phyloP scores from a whole-genome alignment of 2,113 vertebrate species.

The Triplophysa rosa region DNA sequence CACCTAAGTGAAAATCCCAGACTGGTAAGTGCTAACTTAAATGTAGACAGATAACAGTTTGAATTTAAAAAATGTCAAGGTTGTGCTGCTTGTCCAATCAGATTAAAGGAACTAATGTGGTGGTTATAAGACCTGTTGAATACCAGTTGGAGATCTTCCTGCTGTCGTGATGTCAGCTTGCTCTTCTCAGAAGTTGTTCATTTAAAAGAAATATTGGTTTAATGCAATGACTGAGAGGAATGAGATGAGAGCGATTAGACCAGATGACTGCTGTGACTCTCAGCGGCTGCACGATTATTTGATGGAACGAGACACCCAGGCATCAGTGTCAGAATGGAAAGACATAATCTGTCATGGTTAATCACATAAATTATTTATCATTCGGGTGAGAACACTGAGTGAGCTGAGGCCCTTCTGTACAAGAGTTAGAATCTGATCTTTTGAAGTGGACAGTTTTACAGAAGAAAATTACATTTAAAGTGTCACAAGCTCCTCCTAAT shows the following conservation, averaged over 20 bases:
- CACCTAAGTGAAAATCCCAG: no score
- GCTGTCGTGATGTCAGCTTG: background rate
- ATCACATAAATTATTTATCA: constrained; percentile 41
- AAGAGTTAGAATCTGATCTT: background rate
- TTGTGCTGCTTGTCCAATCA: no score
- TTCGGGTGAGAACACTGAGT: constrained; percentile 5
- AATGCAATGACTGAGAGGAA: constrained; percentile 26
- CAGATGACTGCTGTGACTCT: constrained; percentile 24
- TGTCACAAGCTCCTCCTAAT: no score
- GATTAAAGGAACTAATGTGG: no score
- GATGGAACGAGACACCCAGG: constrained; percentile 30
- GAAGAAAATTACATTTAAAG: background rate
- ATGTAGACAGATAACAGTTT: no score
- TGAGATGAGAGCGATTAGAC: constrained; percentile 35
- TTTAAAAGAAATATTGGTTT: constrained; percentile 5
- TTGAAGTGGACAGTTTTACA: constrained; percentile 3
- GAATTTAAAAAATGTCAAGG: no score
- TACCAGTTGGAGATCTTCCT: background rate
- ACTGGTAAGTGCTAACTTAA: no score
- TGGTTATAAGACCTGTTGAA: constrained; percentile 9
- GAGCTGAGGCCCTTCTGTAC: background rate
- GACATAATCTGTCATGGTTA: constrained; percentile 19
- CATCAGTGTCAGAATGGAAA: constrained; percentile 33
- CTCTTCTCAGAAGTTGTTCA: constrained; percentile 16
- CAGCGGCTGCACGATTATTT: constrained; percentile 13